Evolutionary conservation across 2,888 invertebrate species (phyloP), one percentile per base, ranked within the genome.

Genomic region (Cancer borealis): DNA sequence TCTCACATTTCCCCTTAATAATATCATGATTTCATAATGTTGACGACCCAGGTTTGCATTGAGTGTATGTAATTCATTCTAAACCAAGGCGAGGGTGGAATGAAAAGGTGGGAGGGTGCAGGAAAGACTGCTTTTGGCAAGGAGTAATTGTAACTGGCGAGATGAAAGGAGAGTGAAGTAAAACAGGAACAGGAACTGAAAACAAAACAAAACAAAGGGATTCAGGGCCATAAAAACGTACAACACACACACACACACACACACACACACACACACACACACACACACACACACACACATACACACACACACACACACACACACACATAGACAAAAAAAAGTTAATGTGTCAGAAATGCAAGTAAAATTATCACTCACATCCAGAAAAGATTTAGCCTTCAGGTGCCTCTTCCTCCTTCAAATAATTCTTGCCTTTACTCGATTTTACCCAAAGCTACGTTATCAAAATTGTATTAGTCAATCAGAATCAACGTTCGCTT

Each of bases 1-100:
- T 66, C 66, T 54, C n/a, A 66, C n/a, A 66, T n/a, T 66, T 66
- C 66, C 66, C n/a, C 66, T n/a, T 66, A 66, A n/a, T 66, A 66
- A 66, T 66, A 66, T 8, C 66, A 66, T 66, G 66, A 66, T 17
- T 17, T n/a, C n/a, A 66, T n/a, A 66, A n/a, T 66, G 66, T 66
- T 66, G 66, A 66, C 66, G 66, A n/a, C n/a, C 21, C 21, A 66
- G 21, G n/a, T 66, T 66, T 66, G 66, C 66, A 66, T 21, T 66
- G 21, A 66, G n/a, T 66, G 66, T n/a, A 8, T n/a, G 66, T n/a
- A 66, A n/a, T 66, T 66, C 66, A 66, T n/a, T 66, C 66, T n/a
- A 21, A 21, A 66, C n/a, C 66, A n/a, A 66, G 21, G 66, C 66
- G 8, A 66, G 66, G 66, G n/a, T n/a, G 21, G 66, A 66, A n/a